Conservation (phyloP, 2,797 vertebrate species). For the Eurystomus glaucurus region DNA sequence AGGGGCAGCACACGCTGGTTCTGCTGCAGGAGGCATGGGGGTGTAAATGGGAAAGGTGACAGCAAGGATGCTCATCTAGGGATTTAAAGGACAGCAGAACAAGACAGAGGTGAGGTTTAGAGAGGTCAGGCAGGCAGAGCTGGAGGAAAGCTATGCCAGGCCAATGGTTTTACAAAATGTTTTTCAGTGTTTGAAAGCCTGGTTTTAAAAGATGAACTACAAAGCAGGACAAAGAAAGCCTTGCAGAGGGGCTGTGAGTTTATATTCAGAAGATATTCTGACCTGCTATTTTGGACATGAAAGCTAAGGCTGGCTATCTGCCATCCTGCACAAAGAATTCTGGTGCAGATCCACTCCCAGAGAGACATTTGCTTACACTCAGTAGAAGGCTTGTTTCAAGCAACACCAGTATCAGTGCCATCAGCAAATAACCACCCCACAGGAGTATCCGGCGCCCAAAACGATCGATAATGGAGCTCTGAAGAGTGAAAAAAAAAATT, state of each 20-base stretch:
- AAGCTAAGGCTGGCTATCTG: neutral
- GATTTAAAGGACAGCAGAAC: neutral
- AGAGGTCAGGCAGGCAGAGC: neutral
- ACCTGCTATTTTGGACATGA: neutral
- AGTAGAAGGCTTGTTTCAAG: conserved; percentile 89
- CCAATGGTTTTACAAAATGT: neutral
- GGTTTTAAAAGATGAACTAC: neutral
- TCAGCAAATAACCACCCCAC: conserved; percentile 89
- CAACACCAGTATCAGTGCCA: conserved; percentile 88
- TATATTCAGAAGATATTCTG: neutral
- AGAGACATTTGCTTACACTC: conserved; percentile 79
- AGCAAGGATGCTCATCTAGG: neutral
- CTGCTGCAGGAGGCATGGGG: neutral
- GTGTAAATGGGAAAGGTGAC: neutral
- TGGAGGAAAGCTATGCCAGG: neutral
- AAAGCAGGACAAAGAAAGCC: neutral
- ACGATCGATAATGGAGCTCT: conserved; percentile 90
- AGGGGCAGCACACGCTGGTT: neutral
- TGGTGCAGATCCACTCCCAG: neutral
- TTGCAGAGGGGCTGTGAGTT: neutral
- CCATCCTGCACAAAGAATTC: neutral
- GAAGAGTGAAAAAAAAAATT: neutral
- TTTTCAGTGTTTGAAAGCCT: neutral
- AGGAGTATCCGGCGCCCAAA: conserved; percentile 88
- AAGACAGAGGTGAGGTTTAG: neutral